phyloP scores from a whole-genome alignment of 1,140 invertebrate species.

The Aporrectodea caliginosa region DNA sequence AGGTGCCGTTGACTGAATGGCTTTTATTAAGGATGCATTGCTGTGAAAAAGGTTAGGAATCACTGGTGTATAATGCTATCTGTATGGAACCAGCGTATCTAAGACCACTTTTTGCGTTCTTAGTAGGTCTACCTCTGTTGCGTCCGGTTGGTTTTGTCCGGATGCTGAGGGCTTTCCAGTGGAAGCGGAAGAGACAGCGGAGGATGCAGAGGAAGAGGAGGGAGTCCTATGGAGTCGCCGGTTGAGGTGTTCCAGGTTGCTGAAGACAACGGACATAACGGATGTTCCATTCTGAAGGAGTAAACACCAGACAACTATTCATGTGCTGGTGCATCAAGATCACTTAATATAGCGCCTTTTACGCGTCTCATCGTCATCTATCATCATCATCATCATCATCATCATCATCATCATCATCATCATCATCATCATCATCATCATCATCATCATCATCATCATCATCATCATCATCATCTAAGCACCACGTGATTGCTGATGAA shows the following conservation, averaged over 20 bases:
- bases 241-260: background rate
- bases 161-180: background rate
- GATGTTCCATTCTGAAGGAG: background rate
- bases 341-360: too few species aligned
- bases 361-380: background rate
- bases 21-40: too few species aligned
- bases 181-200: background rate
- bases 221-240: background rate
- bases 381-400: slow-evolving; percentile 2
- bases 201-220: background rate
- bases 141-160: background rate
- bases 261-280: background rate
- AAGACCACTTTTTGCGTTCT: too few species aligned
- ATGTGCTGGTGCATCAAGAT: too few species aligned
- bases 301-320: too few species aligned
- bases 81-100: too few species aligned
- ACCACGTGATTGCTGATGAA: too few species aligned
- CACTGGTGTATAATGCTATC: too few species aligned
- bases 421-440: background rate
- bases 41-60: too few species aligned
- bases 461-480: background rate
- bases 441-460: background rate
- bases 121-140: background rate
- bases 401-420: slow-evolving; percentile 3
- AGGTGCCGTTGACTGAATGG: too few species aligned